Evolutionary conservation across 2,797 vertebrate genomes (phyloP).

Genomic region (Phyllotis vaccarum): DNA sequence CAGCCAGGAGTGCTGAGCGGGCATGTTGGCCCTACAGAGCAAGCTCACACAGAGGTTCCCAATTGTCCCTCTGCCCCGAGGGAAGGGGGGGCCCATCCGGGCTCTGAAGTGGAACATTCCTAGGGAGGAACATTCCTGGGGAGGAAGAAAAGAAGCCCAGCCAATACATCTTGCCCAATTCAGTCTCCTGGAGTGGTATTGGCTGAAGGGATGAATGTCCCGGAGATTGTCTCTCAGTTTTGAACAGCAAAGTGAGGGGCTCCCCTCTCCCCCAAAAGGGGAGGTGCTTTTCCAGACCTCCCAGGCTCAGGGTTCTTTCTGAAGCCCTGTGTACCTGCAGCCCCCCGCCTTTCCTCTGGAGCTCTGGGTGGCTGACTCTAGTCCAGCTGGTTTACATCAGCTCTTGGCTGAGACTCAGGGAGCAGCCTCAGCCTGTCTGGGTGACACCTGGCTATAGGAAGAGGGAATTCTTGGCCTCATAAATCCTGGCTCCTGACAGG

Average conservation of each 20-base stretch:
- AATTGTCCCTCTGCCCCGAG: background rate
- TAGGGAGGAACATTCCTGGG: background rate
- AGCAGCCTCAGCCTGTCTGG: slow-evolving; percentile 41
- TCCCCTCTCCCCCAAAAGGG: background rate
- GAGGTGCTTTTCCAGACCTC: background rate
- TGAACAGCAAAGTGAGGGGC: background rate
- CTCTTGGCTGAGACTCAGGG: background rate
- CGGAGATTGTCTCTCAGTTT: background rate
- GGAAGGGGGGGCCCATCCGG: background rate
- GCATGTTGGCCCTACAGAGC: background rate
- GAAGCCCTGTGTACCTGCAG: rapidly evolving
- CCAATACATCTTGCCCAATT: background rate
- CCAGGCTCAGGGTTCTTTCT: too few species aligned
- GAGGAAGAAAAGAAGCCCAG: background rate
- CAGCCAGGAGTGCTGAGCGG: rapidly evolving
- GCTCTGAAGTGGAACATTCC: slow-evolving; percentile 20
- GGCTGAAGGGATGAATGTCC: rapidly evolving
- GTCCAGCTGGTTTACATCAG: background rate
- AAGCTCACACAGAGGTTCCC: background rate
- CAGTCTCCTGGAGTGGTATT: rapidly evolving
- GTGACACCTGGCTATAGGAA: slow-evolving; percentile 18
- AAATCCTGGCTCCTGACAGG: background rate
- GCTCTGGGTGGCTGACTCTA: rapidly evolving
- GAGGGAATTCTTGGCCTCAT: background rate
- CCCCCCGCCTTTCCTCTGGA: rapidly evolving